Evolutionary conservation across 2,888 invertebrate genomes (phyloP).

Genomic region (Drosophila merina): DNA sequence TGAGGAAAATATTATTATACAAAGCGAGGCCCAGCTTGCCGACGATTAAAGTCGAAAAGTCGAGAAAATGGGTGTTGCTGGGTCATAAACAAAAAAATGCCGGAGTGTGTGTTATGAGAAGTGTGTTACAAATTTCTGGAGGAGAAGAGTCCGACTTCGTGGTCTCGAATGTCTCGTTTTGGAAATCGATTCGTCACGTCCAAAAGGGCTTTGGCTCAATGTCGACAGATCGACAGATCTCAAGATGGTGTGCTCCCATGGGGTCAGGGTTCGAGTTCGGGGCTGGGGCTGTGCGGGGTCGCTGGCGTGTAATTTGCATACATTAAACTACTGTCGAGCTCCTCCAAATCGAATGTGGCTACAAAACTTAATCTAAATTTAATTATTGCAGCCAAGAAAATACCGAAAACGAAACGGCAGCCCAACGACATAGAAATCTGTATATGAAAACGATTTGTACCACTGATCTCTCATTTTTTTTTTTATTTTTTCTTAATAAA

Average conservation of each 20-base stretch:
- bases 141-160: conserved; percentile 15
- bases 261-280: conserved; percentile 17
- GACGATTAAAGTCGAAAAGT: conserved; percentile 74
- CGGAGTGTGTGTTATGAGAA: conserved; percentile 16
- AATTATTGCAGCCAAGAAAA: conserved; percentile 77
- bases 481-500: conserved; percentile 60
- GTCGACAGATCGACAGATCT: conserved; percentile 51
- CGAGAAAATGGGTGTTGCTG: conserved; percentile 73
- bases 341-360: conserved; percentile 49
- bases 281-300: conserved; percentile 23
- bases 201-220: conserved; percentile 74
- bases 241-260: conserved; percentile 24
- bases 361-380: conserved; percentile 77
- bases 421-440: conserved; percentile 51
- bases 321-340: conserved; percentile 73
- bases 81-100: conserved; percentile 60
- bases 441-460: conserved; percentile 13
- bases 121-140: conserved; percentile 38
- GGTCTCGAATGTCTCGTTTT: conserved; percentile 66
- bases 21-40: conserved; percentile 46
- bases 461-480: conserved; percentile 41
- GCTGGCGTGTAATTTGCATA: conserved; percentile 75
- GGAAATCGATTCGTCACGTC: conserved; percentile 74
- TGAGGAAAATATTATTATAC: conserved; percentile 44
- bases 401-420: conserved; percentile 49